Evolutionary conservation across 2,888 invertebrate species (phyloP), one percentile per base, ranked within the genome.

Genomic region (Cephus sareptanus): DNA sequence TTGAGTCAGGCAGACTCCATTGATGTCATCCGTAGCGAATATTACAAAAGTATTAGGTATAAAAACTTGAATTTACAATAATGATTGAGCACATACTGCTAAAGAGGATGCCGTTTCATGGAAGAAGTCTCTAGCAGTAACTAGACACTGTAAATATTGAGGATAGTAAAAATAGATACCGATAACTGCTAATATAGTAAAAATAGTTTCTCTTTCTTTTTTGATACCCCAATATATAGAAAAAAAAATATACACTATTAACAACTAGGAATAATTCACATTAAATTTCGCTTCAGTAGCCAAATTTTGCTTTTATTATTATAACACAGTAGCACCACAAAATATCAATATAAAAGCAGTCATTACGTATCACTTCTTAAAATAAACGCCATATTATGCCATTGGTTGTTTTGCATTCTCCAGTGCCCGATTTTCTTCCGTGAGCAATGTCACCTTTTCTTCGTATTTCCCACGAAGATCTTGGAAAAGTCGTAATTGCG

Each of bases 401-500:
- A 80, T 73, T n/a, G 82, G 78, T 68, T 83, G 83, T 1, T 80
- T 77, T 9, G 84, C 82, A 4, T 82, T 79, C 79, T 88, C 88
- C 11, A 88, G 80, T 4, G 87, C 85, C 33, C 85, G 86, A 83
- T 94, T 94, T 83, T 94, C 94, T 0, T 92, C 92, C 0, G 93
- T 92, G 23, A 94, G 84, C 0, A 94, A 92, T 70, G 92, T 90
- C 0, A 95, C 94, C 83, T 95, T 94, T 83, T 94, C 93, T 84
- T 95, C 95, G 86, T 96, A 96, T 74, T 95, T 95, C 70, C 92
- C 92, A 80, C 94, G 93, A 13, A 96, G 90, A 87, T 95, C 94
- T 93, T 95, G 92, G 88, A 96, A 97, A 76, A 96, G 93, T 69
- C 93, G 93, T 34, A 96, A 92, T 88, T 97, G 97, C 6, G 95